A percentile compares a stretch with the other conserved stretches of the same genome.
Conservation (phyloP, 2,888 invertebrate species). For the Gymnocheta viridis region DNA sequence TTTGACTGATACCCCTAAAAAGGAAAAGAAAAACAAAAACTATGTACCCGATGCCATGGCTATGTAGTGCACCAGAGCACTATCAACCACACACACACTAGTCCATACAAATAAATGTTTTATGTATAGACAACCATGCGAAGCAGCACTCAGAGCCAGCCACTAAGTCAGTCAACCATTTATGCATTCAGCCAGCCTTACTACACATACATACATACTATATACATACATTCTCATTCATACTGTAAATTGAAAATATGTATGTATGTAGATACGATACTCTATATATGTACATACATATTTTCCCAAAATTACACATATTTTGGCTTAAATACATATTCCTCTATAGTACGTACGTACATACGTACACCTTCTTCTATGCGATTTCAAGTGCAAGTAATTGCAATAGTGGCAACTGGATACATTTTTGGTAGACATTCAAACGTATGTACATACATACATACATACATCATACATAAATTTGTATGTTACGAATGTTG, state of each 20-base stretch:
- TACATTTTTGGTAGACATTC: conserved; percentile 44
- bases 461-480: conserved; percentile 1
- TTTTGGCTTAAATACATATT: conserved; percentile 40
- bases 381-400: conserved; percentile 45
- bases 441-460: background rate
- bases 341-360: background rate
- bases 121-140: conserved; percentile 17
- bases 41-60: conserved; percentile 22
- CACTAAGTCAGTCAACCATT: conserved; percentile 47
- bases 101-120: conserved; percentile 8
- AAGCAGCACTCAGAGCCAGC: conserved; percentile 33
- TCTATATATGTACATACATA: background rate
- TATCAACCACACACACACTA: no score
- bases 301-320: conserved; percentile 41
- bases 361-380: conserved; percentile 9
- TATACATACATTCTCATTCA: background rate
- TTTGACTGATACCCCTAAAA: background rate
- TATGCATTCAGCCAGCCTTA: conserved; percentile 17
- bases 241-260: conserved; percentile 6
- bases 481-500: background rate
- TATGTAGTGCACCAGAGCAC: conserved; percentile 15
- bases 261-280: background rate
- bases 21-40: conserved; percentile 1
- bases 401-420: conserved; percentile 47
- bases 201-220: background rate